A percentile compares a stretch with the other conserved stretches of the same genome.
Evolutionary conservation across 2,797 vertebrate species (phyloP).

Genomic region (Lepidocolaptes lacrymiger): DNA sequence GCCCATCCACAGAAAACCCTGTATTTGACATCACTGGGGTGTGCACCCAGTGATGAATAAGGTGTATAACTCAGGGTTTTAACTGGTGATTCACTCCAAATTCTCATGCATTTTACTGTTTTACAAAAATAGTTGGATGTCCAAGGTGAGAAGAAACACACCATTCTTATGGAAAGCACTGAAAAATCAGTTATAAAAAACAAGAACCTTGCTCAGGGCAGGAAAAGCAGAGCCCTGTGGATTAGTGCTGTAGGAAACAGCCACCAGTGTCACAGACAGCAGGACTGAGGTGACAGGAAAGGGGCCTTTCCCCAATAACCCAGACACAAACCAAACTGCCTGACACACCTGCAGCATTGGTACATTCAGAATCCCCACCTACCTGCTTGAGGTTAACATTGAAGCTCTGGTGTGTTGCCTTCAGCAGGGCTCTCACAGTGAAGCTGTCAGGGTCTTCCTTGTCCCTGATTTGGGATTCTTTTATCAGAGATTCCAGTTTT

Average conservation of each 20-base stretch:
- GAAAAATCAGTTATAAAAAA: background rate
- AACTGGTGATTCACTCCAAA: background rate
- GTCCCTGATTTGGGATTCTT: slow-evolving; percentile 94
- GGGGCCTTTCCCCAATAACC: background rate
- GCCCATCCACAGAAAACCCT: background rate
- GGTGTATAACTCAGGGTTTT: background rate
- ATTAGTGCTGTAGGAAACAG: background rate
- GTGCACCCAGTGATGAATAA: background rate
- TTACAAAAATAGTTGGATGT: background rate
- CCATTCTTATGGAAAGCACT: background rate
- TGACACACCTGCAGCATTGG: background rate
- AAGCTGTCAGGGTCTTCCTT: slow-evolving; percentile 96
- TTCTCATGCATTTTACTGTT: background rate
- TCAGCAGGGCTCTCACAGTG: slow-evolving; percentile 92
- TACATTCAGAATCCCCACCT: background rate
- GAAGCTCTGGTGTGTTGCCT: slow-evolving; percentile 92
- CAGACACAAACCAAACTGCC: background rate
- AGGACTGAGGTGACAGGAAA: background rate
- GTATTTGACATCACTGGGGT: background rate
- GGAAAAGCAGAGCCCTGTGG: background rate
- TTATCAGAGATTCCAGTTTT: slow-evolving; percentile 94
- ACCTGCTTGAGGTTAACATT: slow-evolving; percentile 93
- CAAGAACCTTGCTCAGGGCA: background rate
- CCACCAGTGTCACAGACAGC: background rate
- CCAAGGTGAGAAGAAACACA: background rate